phyloP scores from a whole-genome alignment of 1,140 invertebrate genomes.

The Conus ventricosus region DNA sequence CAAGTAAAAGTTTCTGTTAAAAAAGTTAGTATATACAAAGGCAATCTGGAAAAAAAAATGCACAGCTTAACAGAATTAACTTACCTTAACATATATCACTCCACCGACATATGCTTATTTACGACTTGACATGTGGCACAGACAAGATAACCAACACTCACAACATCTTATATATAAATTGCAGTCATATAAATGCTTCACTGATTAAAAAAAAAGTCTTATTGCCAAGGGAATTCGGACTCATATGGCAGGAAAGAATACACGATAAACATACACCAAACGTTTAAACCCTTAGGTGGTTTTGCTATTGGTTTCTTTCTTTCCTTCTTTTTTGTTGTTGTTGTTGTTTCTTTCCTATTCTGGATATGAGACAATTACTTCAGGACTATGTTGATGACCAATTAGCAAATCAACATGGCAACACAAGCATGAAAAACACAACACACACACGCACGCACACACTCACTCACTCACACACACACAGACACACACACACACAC shows the following conservation, averaged over 20 bases:
- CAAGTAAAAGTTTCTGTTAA: neutral
- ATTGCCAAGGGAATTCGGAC: conserved; percentile 15
- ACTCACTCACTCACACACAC: no score
- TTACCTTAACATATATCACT: neutral
- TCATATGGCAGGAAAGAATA: neutral
- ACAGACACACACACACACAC: no score
- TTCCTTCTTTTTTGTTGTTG: no score
- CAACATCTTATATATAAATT: neutral
- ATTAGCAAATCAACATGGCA: no score
- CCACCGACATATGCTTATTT: neutral
- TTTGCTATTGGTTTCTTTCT: no score
- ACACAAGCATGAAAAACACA: no score
- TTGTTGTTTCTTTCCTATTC: no score
- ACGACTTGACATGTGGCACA: neutral
- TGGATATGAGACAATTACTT: no score
- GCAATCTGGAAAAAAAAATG: conserved; percentile 14
- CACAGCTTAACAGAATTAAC: neutral
- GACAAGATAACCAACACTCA: neutral
- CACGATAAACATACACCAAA: neutral
- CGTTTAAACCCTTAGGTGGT: no score
- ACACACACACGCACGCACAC: no score
- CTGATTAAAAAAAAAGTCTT: neutral
- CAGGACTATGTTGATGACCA: no score
- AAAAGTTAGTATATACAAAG: neutral
- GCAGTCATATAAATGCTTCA: neutral